A percentile compares a stretch with the other conserved stretches of the same genome.
These are phyloP conservation scores for Scolopax bukidnonensis DNA, from an alignment of 2,797 vertebrate species.

Conservation along the genomic window DNA sequence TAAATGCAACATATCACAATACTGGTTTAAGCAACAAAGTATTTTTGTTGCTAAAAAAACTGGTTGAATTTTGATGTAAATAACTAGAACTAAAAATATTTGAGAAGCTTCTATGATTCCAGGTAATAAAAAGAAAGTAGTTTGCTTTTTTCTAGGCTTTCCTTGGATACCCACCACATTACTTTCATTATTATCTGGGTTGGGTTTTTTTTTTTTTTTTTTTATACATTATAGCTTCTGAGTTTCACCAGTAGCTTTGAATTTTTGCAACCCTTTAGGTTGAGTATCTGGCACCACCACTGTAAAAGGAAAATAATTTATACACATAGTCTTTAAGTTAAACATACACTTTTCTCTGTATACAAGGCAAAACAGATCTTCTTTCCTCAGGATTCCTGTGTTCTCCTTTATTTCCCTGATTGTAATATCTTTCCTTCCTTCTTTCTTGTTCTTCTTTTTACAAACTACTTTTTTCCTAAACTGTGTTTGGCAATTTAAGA, in stretches of 20 bases:
- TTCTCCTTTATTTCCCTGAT: not conserved
- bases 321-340: rapidly evolving
- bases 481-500: not conserved
- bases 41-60: not conserved
- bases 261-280: not conserved
- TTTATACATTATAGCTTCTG: not conserved
- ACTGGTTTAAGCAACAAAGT: not conserved
- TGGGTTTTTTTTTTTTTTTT: not conserved
- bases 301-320: not conserved
- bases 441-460: not conserved
- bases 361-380: not conserved
- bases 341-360: not conserved
- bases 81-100: not conserved
- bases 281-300: not conserved
- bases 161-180: not conserved
- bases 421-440: not conserved
- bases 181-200: not conserved
- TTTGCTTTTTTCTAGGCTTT: not conserved
- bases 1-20: not conserved
- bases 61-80: not conserved
- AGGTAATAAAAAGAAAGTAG: not conserved
- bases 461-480: not conserved
- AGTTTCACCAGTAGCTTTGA: not conserved
- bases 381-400: not conserved
- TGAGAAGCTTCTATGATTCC: not conserved